Evolutionary conservation across 2,797 vertebrate species (phyloP).

Genomic region (Dendrocincla fuliginosa): DNA sequence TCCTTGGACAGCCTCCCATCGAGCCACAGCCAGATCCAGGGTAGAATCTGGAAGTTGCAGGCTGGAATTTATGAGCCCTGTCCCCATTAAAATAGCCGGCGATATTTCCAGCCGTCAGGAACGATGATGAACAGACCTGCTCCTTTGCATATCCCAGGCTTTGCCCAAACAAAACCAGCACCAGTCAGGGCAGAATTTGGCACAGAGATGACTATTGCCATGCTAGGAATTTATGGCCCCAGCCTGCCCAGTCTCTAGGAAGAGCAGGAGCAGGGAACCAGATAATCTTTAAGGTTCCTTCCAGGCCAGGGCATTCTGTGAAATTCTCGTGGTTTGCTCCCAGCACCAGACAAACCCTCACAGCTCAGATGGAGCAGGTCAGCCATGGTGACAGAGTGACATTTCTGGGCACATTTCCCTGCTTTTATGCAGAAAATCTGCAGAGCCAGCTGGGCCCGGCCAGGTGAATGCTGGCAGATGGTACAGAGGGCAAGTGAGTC

Average conservation of each 20-base stretch:
- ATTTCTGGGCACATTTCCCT: neutral
- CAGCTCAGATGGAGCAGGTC: neutral
- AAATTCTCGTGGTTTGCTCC: neutral
- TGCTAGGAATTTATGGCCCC: neutral
- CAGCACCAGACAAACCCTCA: neutral
- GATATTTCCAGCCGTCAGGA: constrained; percentile 19
- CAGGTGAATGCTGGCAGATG: neutral
- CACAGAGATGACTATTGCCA: neutral
- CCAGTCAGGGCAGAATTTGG: neutral
- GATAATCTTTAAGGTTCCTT: neutral
- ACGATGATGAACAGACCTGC: neutral
- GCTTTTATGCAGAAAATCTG: neutral
- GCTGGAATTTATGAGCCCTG: constrained; percentile 41
- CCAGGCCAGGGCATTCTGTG: neutral
- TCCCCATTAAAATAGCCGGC: constrained; percentile 35
- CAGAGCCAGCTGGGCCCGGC: neutral
- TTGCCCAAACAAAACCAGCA: neutral
- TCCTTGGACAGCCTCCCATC: neutral
- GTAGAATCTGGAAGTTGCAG: constrained; percentile 15
- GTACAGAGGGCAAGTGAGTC: neutral
- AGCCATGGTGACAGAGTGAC: neutral
- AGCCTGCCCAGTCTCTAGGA: neutral
- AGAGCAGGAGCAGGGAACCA: neutral
- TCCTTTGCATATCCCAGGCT: neutral
- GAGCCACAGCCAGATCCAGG: neutral